phyloP scores from a whole-genome alignment of 2,113 vertebrate species.

The Neogobius melanostomus region DNA sequence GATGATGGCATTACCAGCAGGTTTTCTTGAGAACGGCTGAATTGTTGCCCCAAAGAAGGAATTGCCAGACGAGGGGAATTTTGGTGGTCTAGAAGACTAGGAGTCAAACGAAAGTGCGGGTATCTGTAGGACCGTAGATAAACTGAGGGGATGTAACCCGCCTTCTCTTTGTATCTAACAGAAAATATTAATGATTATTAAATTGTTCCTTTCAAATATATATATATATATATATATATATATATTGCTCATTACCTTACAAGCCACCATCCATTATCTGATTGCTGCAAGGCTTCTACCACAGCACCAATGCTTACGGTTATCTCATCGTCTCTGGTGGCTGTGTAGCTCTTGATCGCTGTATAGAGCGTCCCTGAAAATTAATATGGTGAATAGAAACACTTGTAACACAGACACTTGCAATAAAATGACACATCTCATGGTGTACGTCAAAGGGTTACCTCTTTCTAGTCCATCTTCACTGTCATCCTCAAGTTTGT shows the following conservation, averaged over 20 bases:
- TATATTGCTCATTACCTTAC: slow-evolving; percentile 55
- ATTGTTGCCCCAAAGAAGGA: slow-evolving; percentile 15
- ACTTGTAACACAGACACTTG: not conserved
- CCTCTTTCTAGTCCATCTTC: slow-evolving; percentile 43
- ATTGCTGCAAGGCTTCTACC: slow-evolving; percentile 80
- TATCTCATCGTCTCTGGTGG: slow-evolving; percentile 81
- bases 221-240: not conserved
- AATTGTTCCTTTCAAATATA: not conserved
- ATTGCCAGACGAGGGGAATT: not conserved
- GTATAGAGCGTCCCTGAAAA: slow-evolving; percentile 76
- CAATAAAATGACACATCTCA: not conserved
- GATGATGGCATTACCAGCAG: slow-evolving; percentile 12
- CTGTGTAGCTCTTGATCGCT: slow-evolving; percentile 70
- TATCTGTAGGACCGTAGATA: slow-evolving; percentile 79
- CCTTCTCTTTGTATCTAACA: slow-evolving; percentile 74
- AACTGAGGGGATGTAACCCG: slow-evolving; percentile 83
- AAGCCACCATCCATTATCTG: slow-evolving; percentile 88
- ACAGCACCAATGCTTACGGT: slow-evolving; percentile 73
- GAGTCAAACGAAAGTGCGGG: slow-evolving; percentile 66
- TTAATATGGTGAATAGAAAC: not conserved
- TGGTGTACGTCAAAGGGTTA: slow-evolving; percentile 15
- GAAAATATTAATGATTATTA: not conserved
- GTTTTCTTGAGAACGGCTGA: slow-evolving; percentile 60
- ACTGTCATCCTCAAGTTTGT: slow-evolving; percentile 59
- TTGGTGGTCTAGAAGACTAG: not conserved